Evolutionary conservation across 2,888 invertebrate genomes (phyloP).

Genomic region (Drosophila eohydei): DNA sequence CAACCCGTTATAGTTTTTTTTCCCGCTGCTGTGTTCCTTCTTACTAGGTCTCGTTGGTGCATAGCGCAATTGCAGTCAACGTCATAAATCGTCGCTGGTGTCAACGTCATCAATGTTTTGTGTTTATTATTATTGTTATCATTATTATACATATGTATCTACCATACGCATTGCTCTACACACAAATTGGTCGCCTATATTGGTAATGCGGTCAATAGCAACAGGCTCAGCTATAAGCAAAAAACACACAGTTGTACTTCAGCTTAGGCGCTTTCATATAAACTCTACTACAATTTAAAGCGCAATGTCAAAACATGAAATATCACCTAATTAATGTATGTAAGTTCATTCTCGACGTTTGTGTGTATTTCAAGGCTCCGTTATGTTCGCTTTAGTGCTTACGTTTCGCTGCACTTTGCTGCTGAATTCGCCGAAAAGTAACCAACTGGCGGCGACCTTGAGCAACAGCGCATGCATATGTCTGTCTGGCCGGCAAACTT

Average conservation of each 20-base stretch:
- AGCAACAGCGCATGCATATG: conserved; percentile 43
- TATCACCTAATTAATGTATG: not conserved
- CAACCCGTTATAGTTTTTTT: conserved; percentile 63
- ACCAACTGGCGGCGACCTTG: conserved; percentile 47
- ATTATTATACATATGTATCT: conserved; percentile 36
- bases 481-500: conserved; percentile 39
- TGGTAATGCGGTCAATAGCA: not conserved
- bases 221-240: not conserved
- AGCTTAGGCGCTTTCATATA: too few species aligned
- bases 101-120: conserved; percentile 48
- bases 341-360: not conserved
- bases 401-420: not conserved
- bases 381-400: not conserved
- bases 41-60: conserved; percentile 4
- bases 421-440: conserved; percentile 4
- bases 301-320: not conserved
- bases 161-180: conserved; percentile 40
- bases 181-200: conserved; percentile 10
- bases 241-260: not conserved
- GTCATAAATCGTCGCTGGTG: conserved; percentile 38
- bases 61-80: conserved; percentile 23
- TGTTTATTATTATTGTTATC: conserved; percentile 67
- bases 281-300: not conserved
- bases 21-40: conserved; percentile 6
- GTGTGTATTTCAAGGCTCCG: not conserved